Conservation (phyloP, 1,140 invertebrate genomes). For the Cepaea nemoralis region DNA sequence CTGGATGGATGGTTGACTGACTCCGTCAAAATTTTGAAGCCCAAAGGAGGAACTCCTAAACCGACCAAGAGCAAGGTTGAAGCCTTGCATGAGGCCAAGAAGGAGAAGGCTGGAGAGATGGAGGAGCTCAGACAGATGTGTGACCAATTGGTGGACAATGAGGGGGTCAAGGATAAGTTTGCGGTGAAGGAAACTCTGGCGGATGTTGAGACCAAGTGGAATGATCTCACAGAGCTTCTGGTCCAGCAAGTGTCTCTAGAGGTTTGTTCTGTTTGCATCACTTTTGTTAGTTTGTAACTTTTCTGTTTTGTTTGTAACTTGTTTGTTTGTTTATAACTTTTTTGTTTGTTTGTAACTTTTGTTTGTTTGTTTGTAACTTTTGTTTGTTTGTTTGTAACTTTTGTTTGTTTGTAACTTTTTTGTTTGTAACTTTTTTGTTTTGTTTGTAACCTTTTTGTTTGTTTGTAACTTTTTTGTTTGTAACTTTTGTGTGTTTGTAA, state of each 20-base stretch:
- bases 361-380: too few species aligned
- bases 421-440: too few species aligned
- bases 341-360: too few species aligned
- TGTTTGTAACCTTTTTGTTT: too few species aligned
- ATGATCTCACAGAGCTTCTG: slow-evolving; percentile 68
- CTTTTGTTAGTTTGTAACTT: too few species aligned
- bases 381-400: too few species aligned
- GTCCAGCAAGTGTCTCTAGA: slow-evolving; percentile 68
- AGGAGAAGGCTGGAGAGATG: slow-evolving; percentile 62
- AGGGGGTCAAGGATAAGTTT: slow-evolving; percentile 63
- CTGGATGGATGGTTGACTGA: slow-evolving; percentile 63
- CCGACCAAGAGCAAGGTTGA: slow-evolving; percentile 51
- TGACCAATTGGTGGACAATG: slow-evolving; percentile 59
- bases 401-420: too few species aligned
- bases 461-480: too few species aligned
- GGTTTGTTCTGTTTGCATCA: slow-evolving; percentile 53
- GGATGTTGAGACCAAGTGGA: slow-evolving; percentile 69
- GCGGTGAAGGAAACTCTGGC: slow-evolving; percentile 63
- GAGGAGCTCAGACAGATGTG: slow-evolving; percentile 60
- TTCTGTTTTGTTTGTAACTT: too few species aligned
- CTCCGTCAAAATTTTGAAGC: slow-evolving; percentile 60
- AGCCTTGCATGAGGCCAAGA: slow-evolving; percentile 62
- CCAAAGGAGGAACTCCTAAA: slow-evolving; percentile 30
- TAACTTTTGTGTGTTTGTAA: too few species aligned
- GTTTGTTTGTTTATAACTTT: too few species aligned